Evolutionary conservation across 2,888 invertebrate species (phyloP), one percentile per base, ranked within the genome.

Genomic region (Hyalella azteca): DNA sequence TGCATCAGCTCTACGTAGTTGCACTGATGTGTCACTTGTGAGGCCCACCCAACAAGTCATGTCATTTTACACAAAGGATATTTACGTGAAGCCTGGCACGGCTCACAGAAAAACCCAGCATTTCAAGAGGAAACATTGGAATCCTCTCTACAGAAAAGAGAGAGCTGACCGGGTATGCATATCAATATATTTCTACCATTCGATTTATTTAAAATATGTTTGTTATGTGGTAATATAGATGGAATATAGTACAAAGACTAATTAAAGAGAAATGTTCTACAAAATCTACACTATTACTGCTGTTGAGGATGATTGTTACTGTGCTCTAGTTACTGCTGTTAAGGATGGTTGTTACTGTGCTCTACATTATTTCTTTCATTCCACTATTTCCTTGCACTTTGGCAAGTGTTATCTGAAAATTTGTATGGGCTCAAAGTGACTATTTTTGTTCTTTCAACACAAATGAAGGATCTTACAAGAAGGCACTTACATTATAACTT

Each of bases 51-150:
- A 66, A 19, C 66, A 66, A 66, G 3, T 22, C 5, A 36, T 32
- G 36, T 36, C 39, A 2, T 22, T 66, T 36, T 15, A 66, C 4
- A 66, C 39, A 5, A 66, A 66, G 66, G 66, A 66, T 66, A 7
- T 66, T 15, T 66, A 66, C 19, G 36, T 36, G 3, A 75, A 75
- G 75, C 45, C 40, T 41, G 75, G 75, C 40, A 26, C 75, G 40
- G 75, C 41, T 15, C 40, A 75, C 40, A 11, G 45, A 3, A 22
- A 22, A 32, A 45, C 45, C 22, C 40, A 15, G 19, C 41, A 75
- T 45, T 75, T 75, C 75, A 75, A 41, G 26, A 41, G 45, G 13
- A 75, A 75, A 22, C 75, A 45, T n/a, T 75, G 75, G 75, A 45
- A 75, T 29, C 75, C 75, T 29, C 40, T 26, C 1, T 75, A 36